These are phyloP conservation scores for Limosa lapponica DNA, from an alignment of 2,797 vertebrate genomes.

Conservation along the genomic window DNA sequence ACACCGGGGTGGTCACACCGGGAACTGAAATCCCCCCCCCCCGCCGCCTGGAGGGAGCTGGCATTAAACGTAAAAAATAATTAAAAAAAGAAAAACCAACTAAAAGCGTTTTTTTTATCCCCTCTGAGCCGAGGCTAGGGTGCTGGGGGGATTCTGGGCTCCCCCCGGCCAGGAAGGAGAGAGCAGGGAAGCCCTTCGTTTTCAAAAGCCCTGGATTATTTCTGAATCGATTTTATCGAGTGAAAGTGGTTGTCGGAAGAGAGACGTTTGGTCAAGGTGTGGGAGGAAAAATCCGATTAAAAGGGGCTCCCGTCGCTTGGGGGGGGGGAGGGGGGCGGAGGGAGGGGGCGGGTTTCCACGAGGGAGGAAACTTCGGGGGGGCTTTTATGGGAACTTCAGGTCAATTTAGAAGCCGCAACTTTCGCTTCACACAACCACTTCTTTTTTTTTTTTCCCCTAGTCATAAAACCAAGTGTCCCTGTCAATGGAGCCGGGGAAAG, in stretches of 20 bases:
- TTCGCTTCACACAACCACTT: not conserved
- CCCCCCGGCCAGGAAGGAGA: not conserved
- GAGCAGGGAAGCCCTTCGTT: not conserved
- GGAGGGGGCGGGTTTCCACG: too few species aligned
- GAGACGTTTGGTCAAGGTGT: not conserved
- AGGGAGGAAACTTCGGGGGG: not conserved
- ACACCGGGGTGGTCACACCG: accelerated
- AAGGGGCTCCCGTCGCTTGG: not conserved
- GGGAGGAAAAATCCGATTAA: not conserved
- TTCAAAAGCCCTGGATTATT: not conserved
- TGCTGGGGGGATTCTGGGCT: not conserved
- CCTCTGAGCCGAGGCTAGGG: accelerated
- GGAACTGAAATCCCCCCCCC: too few species aligned
- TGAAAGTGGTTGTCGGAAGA: not conserved
- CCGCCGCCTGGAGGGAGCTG: accelerated
- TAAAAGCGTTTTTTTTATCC: accelerated
- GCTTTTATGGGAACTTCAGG: not conserved
- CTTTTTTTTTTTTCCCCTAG: not conserved
- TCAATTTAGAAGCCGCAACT: not conserved
- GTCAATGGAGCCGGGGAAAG: not conserved
- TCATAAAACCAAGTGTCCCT: not conserved
- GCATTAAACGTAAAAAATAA: accelerated
- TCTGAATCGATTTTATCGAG: constrained; percentile 23
- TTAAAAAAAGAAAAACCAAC: not conserved
- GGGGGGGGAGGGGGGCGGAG: too few species aligned